A percentile compares a stretch with the other conserved stretches of the same genome.
phyloP scores from a whole-genome alignment of 2,113 vertebrate genomes.

The Martes martes region DNA sequence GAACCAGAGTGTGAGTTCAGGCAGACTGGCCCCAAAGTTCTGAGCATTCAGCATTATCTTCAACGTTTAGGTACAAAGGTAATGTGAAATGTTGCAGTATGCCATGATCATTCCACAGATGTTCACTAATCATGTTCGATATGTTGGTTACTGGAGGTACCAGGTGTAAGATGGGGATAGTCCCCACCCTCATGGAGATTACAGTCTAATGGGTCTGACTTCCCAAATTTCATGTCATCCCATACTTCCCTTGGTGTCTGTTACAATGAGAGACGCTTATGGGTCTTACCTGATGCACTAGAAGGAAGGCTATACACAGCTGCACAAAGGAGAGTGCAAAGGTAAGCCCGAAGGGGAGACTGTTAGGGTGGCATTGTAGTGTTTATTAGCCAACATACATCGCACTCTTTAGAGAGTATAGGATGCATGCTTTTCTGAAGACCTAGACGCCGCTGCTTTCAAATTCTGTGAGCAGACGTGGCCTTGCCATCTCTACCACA shows the following conservation, averaged over 20 bases:
- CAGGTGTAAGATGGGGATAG: neutral
- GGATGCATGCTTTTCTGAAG: neutral
- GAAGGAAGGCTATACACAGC: neutral
- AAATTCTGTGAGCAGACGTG: neutral
- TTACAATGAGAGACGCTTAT: neutral
- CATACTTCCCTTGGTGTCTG: neutral
- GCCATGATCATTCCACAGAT: neutral
- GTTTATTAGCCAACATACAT: neutral
- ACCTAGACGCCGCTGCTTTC: neutral
- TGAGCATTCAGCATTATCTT: neutral
- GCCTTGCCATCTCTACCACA: neutral
- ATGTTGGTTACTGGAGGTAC: neutral
- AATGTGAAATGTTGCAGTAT: neutral
- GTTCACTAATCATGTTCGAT: neutral
- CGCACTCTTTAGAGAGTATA: neutral
- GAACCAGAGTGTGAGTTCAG: neutral
- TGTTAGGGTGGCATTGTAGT: neutral
- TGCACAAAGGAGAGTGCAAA: neutral
- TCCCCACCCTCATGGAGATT: neutral
- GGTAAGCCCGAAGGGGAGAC: neutral
- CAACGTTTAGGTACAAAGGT: neutral
- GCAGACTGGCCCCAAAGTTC: neutral
- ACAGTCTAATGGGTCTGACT: neutral
- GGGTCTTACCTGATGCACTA: neutral
- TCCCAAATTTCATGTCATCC: neutral